Conservation (phyloP, 64 coral and sea anemone genomes). For the Pocillopora damicornis region DNA sequence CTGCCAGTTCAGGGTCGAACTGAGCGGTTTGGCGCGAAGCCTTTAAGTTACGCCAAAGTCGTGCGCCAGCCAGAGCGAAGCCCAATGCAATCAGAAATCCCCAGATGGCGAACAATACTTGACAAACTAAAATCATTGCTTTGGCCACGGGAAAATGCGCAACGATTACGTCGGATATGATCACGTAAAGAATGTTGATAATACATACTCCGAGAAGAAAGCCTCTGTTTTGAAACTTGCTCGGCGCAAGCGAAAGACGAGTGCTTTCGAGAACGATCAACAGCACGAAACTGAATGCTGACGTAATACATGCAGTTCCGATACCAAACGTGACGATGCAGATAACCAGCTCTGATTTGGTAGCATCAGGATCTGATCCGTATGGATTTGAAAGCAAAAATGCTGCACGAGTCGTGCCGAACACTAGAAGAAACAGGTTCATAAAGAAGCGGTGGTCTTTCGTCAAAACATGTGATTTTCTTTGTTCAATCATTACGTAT, state of each 20-base stretch:
- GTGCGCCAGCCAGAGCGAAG: constrained; percentile 41
- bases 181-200: constrained; percentile 49
- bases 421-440: constrained; percentile 43
- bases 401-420: constrained; percentile 34
- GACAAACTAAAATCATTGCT: constrained; percentile 56
- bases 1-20: not conserved
- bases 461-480: not conserved
- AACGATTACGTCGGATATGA: constrained; percentile 60
- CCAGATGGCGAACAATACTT: constrained; percentile 55
- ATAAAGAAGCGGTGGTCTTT: constrained; percentile 46
- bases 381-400: constrained; percentile 59
- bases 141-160: constrained; percentile 29
- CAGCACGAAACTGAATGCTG: constrained; percentile 60
- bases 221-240: constrained; percentile 38
- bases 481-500: not conserved
- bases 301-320: constrained; percentile 62
- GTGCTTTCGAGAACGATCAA: constrained; percentile 75
- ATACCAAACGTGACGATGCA: constrained; percentile 42
- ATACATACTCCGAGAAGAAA: constrained; percentile 47
- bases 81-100: constrained; percentile 61
- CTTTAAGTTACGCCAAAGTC: constrained; percentile 57
- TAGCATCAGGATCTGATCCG: not conserved
- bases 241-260: constrained; percentile 42
- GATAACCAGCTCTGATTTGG: constrained; percentile 19
- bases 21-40: constrained; percentile 28